A percentile compares a stretch with the other conserved stretches of the same genome.
phyloP scores from a whole-genome alignment of 2,797 vertebrate genomes.

The Hemibagrus guttatus region DNA sequence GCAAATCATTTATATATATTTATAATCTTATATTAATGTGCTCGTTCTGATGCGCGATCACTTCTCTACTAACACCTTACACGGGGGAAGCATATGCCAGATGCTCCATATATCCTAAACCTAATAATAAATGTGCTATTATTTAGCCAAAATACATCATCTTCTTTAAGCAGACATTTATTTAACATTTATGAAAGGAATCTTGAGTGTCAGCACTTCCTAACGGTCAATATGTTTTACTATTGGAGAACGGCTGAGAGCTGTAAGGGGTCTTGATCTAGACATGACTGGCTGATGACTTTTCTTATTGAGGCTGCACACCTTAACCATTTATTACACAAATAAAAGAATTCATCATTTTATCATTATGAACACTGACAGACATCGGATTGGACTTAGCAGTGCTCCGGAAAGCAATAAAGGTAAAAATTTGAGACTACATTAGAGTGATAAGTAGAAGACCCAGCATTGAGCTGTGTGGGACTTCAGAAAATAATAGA shows the following conservation, averaged over 20 bases:
- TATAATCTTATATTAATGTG: not conserved
- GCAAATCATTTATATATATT: too few relatives aligned
- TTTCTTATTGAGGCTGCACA: not conserved
- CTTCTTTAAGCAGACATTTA: not conserved
- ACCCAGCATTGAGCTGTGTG: not conserved
- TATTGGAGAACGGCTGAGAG: not conserved
- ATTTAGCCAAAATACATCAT: not conserved
- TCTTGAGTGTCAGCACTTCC: not conserved
- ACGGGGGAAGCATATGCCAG: not conserved
- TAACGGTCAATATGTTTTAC: too few relatives aligned
- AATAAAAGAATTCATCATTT: not conserved
- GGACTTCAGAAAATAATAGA: not conserved
- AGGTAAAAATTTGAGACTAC: not conserved
- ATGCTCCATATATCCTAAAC: not conserved
- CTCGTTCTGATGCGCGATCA: too few relatives aligned
- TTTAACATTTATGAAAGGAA: not conserved
- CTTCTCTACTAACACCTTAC: not conserved
- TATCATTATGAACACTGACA: not conserved
- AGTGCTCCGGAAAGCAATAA: not conserved
- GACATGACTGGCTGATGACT: not conserved
- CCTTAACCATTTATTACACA: not conserved
- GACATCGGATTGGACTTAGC: not conserved
- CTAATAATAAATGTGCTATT: not conserved
- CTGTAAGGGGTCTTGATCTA: not conserved
- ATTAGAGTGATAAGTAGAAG: slow-evolving; percentile 5